These are phyloP conservation scores for Limonius californicus DNA, from an alignment of 1,140 invertebrate genomes.

Conservation along the genomic window DNA sequence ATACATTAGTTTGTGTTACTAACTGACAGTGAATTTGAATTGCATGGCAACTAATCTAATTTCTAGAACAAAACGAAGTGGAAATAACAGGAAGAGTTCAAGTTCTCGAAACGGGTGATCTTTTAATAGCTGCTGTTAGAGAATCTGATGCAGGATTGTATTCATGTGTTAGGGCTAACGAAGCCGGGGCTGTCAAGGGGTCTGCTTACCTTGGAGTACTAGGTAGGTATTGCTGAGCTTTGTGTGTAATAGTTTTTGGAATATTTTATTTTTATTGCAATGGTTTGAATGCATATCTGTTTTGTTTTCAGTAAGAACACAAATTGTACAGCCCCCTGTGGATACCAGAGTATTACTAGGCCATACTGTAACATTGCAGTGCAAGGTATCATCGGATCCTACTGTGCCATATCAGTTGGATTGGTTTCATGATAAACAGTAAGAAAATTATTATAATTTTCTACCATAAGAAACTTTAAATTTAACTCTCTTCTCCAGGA, in stretches of 20 bases:
- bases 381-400: conserved; percentile 89
- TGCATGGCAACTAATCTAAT: conserved; percentile 28
- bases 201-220: conserved; percentile 78
- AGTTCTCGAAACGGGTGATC: conserved; percentile 78
- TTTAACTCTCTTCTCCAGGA: conserved; percentile 45
- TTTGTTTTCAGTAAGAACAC: conserved; percentile 70
- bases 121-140: conserved; percentile 81
- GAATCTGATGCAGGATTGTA: conserved; percentile 82
- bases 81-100: conserved; percentile 69
- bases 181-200: conserved; percentile 78
- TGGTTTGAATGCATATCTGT: background rate
- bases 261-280: background rate
- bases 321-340: conserved; percentile 87
- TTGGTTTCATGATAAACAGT: conserved; percentile 88
- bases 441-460: conserved; percentile 47
- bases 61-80: conserved; percentile 52
- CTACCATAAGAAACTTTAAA: too few relatives aligned
- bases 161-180: conserved; percentile 82
- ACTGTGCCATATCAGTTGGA: conserved; percentile 84
- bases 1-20: background rate
- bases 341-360: conserved; percentile 86
- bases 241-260: background rate
- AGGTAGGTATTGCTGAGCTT: conserved; percentile 55
- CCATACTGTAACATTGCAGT: conserved; percentile 85
- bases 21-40: background rate